Evolutionary conservation across 2,797 vertebrate genomes (phyloP), one percentile per base, ranked within the genome.

Genomic region (Eleutherodactylus coqui): DNA sequence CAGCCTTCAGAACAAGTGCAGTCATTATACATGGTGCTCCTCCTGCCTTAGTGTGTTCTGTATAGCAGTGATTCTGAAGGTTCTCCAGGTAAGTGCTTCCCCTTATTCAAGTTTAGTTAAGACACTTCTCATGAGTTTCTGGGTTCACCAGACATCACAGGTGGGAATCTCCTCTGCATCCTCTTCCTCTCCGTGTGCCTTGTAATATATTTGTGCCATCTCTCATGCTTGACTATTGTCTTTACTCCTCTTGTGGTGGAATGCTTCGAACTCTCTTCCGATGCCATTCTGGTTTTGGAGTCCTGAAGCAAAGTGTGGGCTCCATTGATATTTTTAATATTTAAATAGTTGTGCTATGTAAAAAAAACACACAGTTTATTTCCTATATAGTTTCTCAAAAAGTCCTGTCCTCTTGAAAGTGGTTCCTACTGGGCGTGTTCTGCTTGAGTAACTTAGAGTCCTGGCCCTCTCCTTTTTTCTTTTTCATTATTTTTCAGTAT

Each of bases 401-500:
- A 29, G 5, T 73, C 38, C 77, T 85, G 36, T 85, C 43, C n/a
- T 67, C 47, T 86, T 83, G 32, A 62, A 77, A 62, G 27, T 79
- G 75, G 81, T 47, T 87, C 51, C 53, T 62, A 43, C 27, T 24
- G 16, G 16, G 16, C 70, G 17, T 29, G 60, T 27, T 79, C 41
- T 45, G 7, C 62, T 41, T 58, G 3, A 47, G 69, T 69, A 79
- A 36, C 75, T 89, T 83, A 85, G 51, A 60, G 4, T 75, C 55
- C 88, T 75, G 83, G 89, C 69, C 83, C 51, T 91, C 88, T 88
- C 82, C 87, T 87, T 88, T 85, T 83, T 69, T 88, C 91, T 77
- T 84, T 88, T n/a, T 89, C 58, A 83, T 38, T 73, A 6, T 83
- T 83, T 83, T 83, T 45, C 95, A 99, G 98, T 98, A 92, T 97